Percentiles rank a stretch among this genome's conserved stretches.
Evolutionary conservation across 1,140 invertebrate species (phyloP).

Genomic region (Nasonia vitripennis): DNA sequence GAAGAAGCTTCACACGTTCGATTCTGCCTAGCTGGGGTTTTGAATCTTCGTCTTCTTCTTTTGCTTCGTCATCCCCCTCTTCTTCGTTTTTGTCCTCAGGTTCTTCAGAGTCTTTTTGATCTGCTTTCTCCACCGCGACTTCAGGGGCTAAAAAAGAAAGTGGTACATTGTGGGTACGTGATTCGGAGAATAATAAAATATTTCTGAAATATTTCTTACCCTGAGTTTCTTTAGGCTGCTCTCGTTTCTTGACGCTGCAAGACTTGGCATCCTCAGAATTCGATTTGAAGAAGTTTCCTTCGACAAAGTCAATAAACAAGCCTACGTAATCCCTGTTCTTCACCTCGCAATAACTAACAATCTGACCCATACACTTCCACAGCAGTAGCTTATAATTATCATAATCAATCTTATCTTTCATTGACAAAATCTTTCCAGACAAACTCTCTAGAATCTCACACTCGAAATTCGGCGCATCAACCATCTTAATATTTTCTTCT

Average conservation of each 20-base stretch:
- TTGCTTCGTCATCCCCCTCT: constrained; percentile 57
- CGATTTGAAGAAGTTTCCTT: constrained; percentile 75
- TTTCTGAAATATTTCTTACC: background rate
- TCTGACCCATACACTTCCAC: constrained; percentile 85
- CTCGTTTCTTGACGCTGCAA: constrained; percentile 73
- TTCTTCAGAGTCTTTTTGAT: constrained; percentile 48
- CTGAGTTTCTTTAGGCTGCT: constrained; percentile 18
- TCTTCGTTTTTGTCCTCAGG: constrained; percentile 66
- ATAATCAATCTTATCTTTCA: constrained; percentile 80
- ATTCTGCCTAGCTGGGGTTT: constrained; percentile 67
- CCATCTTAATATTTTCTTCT: constrained; percentile 53
- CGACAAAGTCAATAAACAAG: constrained; percentile 87
- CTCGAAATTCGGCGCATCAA: constrained; percentile 52
- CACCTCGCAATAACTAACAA: constrained; percentile 84
- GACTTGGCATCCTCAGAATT: constrained; percentile 73
- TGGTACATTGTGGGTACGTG: too few relatives aligned
- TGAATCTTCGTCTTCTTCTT: constrained; percentile 39
- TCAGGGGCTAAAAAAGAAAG: background rate
- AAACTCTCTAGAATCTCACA: constrained; percentile 63
- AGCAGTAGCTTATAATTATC: constrained; percentile 86
- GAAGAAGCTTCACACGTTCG: constrained; percentile 79
- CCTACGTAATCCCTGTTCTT: constrained; percentile 86
- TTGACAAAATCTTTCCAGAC: constrained; percentile 56
- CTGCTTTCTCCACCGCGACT: background rate
- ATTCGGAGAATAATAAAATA: background rate